Percentiles rank a stretch among this genome's conserved stretches.
phyloP scores from a whole-genome alignment of 1,140 invertebrate genomes.

The Microplitis mediator region DNA sequence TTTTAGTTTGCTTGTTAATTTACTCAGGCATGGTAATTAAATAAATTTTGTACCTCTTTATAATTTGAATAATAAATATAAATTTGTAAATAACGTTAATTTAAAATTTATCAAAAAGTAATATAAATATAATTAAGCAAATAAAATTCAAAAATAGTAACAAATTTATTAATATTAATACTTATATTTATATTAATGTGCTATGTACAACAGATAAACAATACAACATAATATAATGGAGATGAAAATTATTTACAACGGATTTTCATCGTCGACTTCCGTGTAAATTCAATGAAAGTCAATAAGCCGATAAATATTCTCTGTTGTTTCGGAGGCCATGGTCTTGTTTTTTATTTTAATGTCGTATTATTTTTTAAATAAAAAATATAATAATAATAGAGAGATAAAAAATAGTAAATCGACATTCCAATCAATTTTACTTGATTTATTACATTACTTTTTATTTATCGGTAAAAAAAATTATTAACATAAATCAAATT shows the following conservation, averaged over 20 bases:
- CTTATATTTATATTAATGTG: neutral
- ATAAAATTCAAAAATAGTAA: neutral
- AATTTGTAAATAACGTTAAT: neutral
- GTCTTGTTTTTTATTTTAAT: no score
- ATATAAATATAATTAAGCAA: neutral
- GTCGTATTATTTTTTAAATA: neutral
- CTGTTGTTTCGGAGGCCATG: no score
- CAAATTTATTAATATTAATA: no score
- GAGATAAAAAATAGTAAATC: neutral
- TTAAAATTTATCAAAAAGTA: neutral
- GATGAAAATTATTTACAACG: constrained; percentile 25
- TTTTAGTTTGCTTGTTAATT: no score
- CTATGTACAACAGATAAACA: neutral
- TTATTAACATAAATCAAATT: no score
- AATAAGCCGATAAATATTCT: constrained; percentile 27
- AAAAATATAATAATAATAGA: neutral
- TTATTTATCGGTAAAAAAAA: no score
- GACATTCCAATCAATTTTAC: no score
- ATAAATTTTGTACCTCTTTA: no score
- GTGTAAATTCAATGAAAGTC: constrained; percentile 21
- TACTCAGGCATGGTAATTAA: no score
- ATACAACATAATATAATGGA: constrained; percentile 4
- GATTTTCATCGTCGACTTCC: constrained; percentile 21
- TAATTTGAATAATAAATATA: no score
- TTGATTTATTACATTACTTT: no score